Percentiles rank a stretch among this genome's conserved stretches.
phyloP scores from a whole-genome alignment of 2,888 invertebrate species.

The Leptarthrus brevirostris region DNA sequence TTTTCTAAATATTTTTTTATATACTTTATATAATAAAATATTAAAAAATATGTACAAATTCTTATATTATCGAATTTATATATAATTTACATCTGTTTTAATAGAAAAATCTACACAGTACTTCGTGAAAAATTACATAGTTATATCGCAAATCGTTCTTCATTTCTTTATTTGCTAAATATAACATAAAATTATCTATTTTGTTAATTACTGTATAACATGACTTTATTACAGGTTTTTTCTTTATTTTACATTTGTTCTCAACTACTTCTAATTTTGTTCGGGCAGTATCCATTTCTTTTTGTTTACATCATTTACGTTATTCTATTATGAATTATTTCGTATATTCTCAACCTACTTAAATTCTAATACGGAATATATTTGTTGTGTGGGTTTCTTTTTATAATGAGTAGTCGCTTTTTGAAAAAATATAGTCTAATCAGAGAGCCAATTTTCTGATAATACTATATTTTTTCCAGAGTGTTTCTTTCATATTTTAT shows the following conservation, averaged over 20 bases:
- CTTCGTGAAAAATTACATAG: background rate
- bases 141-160: conserved; percentile 17
- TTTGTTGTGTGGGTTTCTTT: background rate
- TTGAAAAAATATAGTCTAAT: conserved; percentile 62
- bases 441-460: conserved; percentile 57
- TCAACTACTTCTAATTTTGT: conserved; percentile 26
- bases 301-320: conserved; percentile 20
- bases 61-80: conserved; percentile 51
- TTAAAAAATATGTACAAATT: conserved; percentile 50
- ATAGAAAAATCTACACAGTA: conserved; percentile 35
- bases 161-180: background rate
- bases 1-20: conserved; percentile 55
- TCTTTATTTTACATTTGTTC: conserved; percentile 17
- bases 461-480: conserved; percentile 64
- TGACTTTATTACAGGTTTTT: conserved; percentile 3
- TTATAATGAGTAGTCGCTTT: background rate
- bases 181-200: background rate
- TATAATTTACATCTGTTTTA: background rate
- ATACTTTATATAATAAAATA: conserved; percentile 50
- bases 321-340: conserved; percentile 11
- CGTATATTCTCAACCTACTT: background rate
- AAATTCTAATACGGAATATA: too few relatives aligned
- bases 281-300: conserved; percentile 33
- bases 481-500: conserved; percentile 56
- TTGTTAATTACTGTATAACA: too few relatives aligned